Evolutionary conservation across 2,888 invertebrate genomes (phyloP), one percentile per base, ranked within the genome.

Genomic region (Drosophila crucigera): DNA sequence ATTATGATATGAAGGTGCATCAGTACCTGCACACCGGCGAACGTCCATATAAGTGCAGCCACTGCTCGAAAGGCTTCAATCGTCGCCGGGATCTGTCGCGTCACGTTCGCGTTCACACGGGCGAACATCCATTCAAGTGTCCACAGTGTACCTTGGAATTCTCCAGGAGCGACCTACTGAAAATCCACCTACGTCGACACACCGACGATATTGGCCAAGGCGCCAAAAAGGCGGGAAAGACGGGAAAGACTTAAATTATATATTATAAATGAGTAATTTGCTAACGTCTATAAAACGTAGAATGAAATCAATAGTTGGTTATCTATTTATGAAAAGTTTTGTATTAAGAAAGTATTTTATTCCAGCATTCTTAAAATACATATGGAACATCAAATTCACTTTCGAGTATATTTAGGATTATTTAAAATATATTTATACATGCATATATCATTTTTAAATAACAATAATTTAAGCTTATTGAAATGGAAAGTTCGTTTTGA

Each of bases 1-100:
- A 75, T 5, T 69, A 59, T 58, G 65, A 74, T 70, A 58, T 74
- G 1, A 55, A 62, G 1, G 4, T 22, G 0, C 75, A 74, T 33
- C 10, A 28, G 19, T 61, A 59, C 0, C 50, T 52, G 5, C 75
- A 75, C 53, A 61, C 28, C 3, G 65, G 53, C 9, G 58, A 69
- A 1, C 49, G 7, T 16, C 69, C 75, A 0, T 14, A 55, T 11
- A 65, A 65, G 33, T 70, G 70, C 53, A 61, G 7, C 11, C 7
- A 54, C 22, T 75, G 74, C 43, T 5, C 61, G 1, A 74, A 59
- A 19, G 22, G 39, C 0, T 76, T 74, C 2, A 59, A 47, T 16
- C 54, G 74, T 2, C 65, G 50, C 2, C 28, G 39, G 9, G 65
- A 70, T 65, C 41, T 69, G 2, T 25, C 31, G 30, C 35, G 74